Base-by-base conservation (phyloP, 2,888 invertebrate species). In the Saturnia pavonia region DNA sequence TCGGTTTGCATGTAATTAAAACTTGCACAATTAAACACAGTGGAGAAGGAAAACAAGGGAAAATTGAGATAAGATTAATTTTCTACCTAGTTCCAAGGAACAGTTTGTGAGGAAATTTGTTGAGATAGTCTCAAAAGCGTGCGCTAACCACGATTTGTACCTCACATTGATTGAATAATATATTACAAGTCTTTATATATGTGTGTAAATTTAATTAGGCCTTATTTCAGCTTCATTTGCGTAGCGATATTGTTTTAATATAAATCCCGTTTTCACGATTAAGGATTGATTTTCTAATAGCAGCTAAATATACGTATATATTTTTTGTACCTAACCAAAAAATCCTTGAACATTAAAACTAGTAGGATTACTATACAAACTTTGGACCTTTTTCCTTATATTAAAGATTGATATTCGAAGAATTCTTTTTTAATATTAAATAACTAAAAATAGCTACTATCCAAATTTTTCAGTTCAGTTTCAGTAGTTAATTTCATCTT, bases 1-100 rank as follows among this genome's bases (percentile, higher is more conserved):
- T 85, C 79, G 83, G 86, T 88, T 89, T 87, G 89, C 88, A 89
- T 90, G 88, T 87, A 88, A 91, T 91, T 90, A 90, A 91, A 91
- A 91, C 89, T 91, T 91, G 88, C 85, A 89, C 89, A 88, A 88
- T 89, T 89, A 90, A 89, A 89, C 85, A 86, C 84, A 84, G 84
- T 82, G 79, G 83, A 83, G 86, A 84, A 87, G 87, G 88, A 88
- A 90, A 90, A 89, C 87, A 88, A 84, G 80, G 82, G 85, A 89
- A 89, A 91, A 91, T 89, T 88, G 86, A 88, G 89, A 91, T 88
- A 90, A 91, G 88, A 91, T 90, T 91, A 90, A 90, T 91, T 89
- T 89, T 89, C 88, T 82, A 86, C 86, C 85, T 89, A 88, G 88
- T 89, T 87, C 79, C 82, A 79, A 78, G 75, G 77, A 78, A 78